These are phyloP conservation scores for Tiaroga cobitis DNA, from an alignment of 2,797 vertebrate genomes.

Conservation along the genomic window DNA sequence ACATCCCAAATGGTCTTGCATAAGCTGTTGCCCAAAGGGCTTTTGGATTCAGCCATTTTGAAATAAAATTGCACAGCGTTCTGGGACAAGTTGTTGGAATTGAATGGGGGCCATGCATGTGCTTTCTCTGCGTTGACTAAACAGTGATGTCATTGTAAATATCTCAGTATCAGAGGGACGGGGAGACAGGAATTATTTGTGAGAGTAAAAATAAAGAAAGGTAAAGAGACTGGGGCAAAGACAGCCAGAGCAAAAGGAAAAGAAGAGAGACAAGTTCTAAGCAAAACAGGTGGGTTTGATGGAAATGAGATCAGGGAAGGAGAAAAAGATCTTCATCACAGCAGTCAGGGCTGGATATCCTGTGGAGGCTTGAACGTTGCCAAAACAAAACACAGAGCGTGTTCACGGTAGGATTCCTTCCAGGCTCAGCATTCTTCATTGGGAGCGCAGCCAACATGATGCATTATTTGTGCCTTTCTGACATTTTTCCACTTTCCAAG, in stretches of 20 bases:
- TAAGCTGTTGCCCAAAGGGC: conserved; percentile 39
- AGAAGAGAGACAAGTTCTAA: neutral
- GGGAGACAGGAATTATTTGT: neutral
- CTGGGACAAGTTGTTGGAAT: conserved; percentile 51
- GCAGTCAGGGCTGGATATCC: conserved; percentile 18
- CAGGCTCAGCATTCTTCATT: conserved; percentile 49
- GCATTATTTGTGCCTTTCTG: conserved; percentile 58
- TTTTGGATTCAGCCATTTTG: conserved; percentile 43
- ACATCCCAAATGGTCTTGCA: conserved; percentile 19
- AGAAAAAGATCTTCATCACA: conserved; percentile 41
- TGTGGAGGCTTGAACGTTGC: conserved; percentile 22
- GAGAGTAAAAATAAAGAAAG: neutral
- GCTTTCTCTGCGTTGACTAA: conserved; percentile 31
- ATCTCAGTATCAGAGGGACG: conserved; percentile 30
- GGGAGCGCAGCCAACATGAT: conserved; percentile 47
- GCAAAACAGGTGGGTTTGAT: neutral
- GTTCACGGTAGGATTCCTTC: conserved; percentile 47
- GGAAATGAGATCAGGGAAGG: conserved; percentile 16
- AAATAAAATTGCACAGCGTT: conserved; percentile 43
- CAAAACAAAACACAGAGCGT: conserved; percentile 53
- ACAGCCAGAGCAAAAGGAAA: neutral
- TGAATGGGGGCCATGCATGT: conserved; percentile 49
- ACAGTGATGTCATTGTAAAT: conserved; percentile 24
- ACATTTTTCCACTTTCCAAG: conserved; percentile 54
- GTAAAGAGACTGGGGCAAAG: neutral